These are phyloP conservation scores for Nicator chloris DNA, from an alignment of 2,113 vertebrate species.

Conservation along the genomic window DNA sequence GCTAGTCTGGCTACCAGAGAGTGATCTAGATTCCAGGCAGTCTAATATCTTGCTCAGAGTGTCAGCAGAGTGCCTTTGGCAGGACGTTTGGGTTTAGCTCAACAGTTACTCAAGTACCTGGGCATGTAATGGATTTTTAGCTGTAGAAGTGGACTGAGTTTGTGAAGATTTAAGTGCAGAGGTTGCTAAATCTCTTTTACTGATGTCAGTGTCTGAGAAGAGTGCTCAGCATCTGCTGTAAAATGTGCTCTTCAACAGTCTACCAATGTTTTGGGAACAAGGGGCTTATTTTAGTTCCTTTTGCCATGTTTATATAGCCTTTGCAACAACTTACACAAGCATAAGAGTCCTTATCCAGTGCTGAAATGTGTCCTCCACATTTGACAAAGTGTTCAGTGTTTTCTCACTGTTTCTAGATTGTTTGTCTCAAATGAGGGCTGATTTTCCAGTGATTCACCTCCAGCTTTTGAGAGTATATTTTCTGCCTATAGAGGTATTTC, in stretches of 20 bases:
- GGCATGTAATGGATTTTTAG: not conserved
- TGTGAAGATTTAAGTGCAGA: not conserved
- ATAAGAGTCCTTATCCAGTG: not conserved
- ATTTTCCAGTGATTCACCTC: not conserved
- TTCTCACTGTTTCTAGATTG: not conserved
- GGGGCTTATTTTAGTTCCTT: not conserved
- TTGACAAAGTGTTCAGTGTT: not conserved
- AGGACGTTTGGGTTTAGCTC: not conserved
- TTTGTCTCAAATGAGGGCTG: not conserved
- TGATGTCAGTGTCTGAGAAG: not conserved
- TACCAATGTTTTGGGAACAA: not conserved
- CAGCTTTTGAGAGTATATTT: not conserved
- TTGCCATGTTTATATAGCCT: not conserved
- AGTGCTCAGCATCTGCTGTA: not conserved
- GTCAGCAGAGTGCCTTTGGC: not conserved
- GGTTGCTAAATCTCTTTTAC: not conserved
- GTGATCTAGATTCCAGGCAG: not conserved
- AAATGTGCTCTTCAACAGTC: not conserved
- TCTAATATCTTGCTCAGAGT: not conserved
- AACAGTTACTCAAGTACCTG: not conserved
- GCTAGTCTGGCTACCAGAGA: not conserved
- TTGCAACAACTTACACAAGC: not conserved
- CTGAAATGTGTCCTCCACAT: not conserved
- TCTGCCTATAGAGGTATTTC: not conserved
- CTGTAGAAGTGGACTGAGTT: not conserved